Evolutionary conservation across 1,140 invertebrate genomes (phyloP).

Genomic region (Cydia amplana): DNA sequence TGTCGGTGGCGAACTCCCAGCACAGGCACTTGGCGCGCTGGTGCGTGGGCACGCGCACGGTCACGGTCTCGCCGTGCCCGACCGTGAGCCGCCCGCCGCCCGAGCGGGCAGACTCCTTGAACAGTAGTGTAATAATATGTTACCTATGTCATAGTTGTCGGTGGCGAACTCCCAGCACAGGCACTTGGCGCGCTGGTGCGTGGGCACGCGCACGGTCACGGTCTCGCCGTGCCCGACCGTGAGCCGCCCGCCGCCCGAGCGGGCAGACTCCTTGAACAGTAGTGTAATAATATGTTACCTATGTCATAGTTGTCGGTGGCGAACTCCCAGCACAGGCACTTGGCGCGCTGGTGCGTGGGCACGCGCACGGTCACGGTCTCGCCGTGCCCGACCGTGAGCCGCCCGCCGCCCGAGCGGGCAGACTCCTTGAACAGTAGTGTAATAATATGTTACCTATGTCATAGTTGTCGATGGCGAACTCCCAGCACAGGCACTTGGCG

Average conservation of each 20-base stretch:
- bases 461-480: constrained; percentile 99
- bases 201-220: constrained; percentile 98
- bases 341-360: constrained; percentile 96
- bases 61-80: too few species aligned
- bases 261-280: constrained; percentile 93
- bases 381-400: constrained; percentile 97
- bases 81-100: too few species aligned
- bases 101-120: too few species aligned
- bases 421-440: constrained; percentile 95
- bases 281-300: constrained; percentile 56
- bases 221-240: constrained; percentile 98
- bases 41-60: too few species aligned
- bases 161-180: constrained; percentile 99
- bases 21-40: too few species aligned
- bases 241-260: constrained; percentile 95
- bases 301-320: constrained; percentile 99
- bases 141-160: constrained; percentile 96
- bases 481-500: constrained; percentile 98
- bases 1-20: too few species aligned
- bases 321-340: constrained; percentile 99
- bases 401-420: constrained; percentile 93
- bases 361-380: constrained; percentile 98
- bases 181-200: constrained; percentile 95
- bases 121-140: constrained; percentile 11
- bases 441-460: constrained; percentile 99